Conservation (phyloP, 1,140 invertebrate genomes). For the Uloborus diversus region DNA sequence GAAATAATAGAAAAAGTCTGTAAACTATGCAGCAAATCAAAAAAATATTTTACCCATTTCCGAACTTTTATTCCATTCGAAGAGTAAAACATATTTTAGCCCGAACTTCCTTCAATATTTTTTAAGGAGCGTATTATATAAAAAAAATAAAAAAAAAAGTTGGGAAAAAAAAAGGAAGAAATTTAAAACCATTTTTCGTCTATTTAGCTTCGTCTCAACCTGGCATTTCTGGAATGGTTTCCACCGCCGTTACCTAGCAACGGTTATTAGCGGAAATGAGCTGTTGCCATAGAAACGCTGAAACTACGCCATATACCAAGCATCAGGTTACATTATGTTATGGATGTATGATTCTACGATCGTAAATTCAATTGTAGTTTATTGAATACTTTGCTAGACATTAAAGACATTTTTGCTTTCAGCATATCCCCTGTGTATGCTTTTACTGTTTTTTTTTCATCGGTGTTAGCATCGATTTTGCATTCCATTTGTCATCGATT, state of each 20-base stretch:
- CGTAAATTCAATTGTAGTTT: constrained; percentile 53
- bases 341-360: constrained; percentile 45
- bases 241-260: constrained; percentile 35
- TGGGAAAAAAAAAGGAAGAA: constrained; percentile 18
- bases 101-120: neutral
- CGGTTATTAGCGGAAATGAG: constrained; percentile 54
- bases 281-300: constrained; percentile 44
- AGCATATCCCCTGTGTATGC: constrained; percentile 16
- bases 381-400: constrained; percentile 54
- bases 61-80: constrained; percentile 31
- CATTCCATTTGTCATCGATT: constrained; percentile 41
- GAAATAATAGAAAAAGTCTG: neutral
- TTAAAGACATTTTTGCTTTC: constrained; percentile 42
- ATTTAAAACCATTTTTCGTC: constrained; percentile 44
- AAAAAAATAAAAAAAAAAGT: constrained; percentile 1
- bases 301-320: constrained; percentile 51
- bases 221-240: constrained; percentile 50
- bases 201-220: constrained; percentile 35
- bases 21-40: constrained; percentile 32
- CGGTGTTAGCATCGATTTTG: constrained; percentile 47
- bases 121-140: neutral
- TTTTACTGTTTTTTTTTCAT: constrained; percentile 14
- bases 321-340: constrained; percentile 51
- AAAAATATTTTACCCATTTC: constrained; percentile 16
- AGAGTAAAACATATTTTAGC: neutral